A percentile compares a stretch with the other conserved stretches of the same genome.
Evolutionary conservation across 2,888 invertebrate species (phyloP).

Genomic region (Protodeltote pygarga): DNA sequence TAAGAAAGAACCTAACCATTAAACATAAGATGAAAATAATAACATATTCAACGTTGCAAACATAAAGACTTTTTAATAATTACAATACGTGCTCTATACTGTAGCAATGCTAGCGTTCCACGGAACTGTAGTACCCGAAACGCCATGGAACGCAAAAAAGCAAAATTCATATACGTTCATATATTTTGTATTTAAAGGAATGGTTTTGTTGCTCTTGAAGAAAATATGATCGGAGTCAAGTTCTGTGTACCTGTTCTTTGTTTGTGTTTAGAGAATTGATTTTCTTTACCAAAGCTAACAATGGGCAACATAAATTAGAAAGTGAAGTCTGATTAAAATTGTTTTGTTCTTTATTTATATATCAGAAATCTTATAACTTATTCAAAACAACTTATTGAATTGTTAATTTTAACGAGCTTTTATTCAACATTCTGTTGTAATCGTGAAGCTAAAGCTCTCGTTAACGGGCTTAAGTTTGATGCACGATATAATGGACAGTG

Average conservation of each 20-base stretch:
- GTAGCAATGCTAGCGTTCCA: neutral
- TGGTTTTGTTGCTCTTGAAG: constrained; percentile 11
- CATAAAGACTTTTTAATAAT: too few relatives aligned
- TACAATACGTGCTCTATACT: too few relatives aligned
- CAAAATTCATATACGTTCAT: constrained; percentile 6
- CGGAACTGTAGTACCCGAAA: neutral
- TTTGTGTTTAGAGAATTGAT: constrained; percentile 20
- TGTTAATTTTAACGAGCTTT: too few relatives aligned
- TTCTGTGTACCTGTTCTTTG: constrained; percentile 4
- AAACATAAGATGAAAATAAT: too few relatives aligned
- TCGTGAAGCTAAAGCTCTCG: too few relatives aligned
- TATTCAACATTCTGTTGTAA: too few relatives aligned
- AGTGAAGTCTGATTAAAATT: neutral
- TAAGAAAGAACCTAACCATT: too few relatives aligned
- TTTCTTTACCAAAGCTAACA: constrained; percentile 17
- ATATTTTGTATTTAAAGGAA: constrained; percentile 13
- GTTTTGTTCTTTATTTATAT: neutral
- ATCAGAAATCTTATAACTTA: neutral
- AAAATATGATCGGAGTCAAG: constrained; percentile 5
- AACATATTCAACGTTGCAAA: too few relatives aligned
- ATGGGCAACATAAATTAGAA: constrained; percentile 9
- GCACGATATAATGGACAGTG: too few relatives aligned
- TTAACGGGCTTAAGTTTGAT: too few relatives aligned
- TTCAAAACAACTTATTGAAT: too few relatives aligned
- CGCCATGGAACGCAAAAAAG: neutral